phyloP scores from a whole-genome alignment of 2,797 vertebrate species.

The Microctenopoma stevenorrisi region DNA sequence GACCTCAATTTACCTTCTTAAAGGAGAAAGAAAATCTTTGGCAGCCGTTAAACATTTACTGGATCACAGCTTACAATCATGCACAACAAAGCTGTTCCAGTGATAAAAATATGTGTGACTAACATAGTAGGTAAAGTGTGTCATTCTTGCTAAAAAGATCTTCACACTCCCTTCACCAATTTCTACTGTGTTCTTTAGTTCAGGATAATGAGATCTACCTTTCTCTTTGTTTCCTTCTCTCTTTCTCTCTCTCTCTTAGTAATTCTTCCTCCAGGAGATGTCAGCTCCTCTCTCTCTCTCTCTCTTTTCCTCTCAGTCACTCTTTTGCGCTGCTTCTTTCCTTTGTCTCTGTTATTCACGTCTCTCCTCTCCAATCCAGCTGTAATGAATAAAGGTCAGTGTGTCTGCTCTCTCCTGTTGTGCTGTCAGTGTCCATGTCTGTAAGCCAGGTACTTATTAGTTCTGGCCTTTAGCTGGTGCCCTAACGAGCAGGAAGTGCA shows the following conservation, averaged over 20 bases:
- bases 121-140: neutral
- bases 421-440: constrained; percentile 49
- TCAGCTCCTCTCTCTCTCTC: constrained; percentile 16
- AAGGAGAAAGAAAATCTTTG: constrained; percentile 6
- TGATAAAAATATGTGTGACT: neutral
- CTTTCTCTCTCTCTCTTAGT: neutral
- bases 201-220: constrained; percentile 2
- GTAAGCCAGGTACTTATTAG: constrained; percentile 61
- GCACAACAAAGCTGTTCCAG: constrained; percentile 5
- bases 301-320: neutral
- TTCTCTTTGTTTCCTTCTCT: neutral
- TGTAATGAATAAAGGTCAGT: constrained; percentile 63
- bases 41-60: constrained; percentile 10
- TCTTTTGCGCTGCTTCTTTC: constrained; percentile 5
- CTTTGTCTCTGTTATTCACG: constrained; percentile 25
- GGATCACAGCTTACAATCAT: constrained; percentile 7
- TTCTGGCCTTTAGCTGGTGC: constrained; percentile 58
- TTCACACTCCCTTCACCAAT: neutral
- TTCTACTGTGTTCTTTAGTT: neutral
- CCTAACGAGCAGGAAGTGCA: constrained; percentile 45
- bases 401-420: constrained; percentile 48
- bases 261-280: constrained; percentile 20
- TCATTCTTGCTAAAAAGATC: neutral
- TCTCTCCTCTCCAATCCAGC: constrained; percentile 21
- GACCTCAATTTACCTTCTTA: constrained; percentile 43